Percentiles rank a stretch among this genome's conserved stretches.
Conservation (phyloP, 2,797 vertebrate genomes). For the Anguilla obscura region DNA sequence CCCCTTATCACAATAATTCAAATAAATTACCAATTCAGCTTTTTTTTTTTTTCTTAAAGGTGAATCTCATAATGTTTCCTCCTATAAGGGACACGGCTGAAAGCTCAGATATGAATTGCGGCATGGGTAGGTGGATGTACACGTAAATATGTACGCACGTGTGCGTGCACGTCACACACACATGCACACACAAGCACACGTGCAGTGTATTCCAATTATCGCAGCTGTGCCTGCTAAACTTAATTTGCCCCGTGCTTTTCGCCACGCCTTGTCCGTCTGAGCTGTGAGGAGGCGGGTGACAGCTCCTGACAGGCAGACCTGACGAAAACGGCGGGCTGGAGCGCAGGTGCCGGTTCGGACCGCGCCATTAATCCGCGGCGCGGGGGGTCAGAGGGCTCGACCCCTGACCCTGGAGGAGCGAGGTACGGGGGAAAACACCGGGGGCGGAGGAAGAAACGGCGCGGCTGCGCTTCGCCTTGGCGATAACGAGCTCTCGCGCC, state of each 20-base stretch:
- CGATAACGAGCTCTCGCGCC: background rate
- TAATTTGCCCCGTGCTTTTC: background rate
- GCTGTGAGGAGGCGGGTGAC: background rate
- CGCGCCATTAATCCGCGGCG: background rate
- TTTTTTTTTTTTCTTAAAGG: background rate
- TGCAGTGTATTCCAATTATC: constrained; percentile 33
- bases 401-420: background rate
- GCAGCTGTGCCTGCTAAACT: constrained; percentile 46
- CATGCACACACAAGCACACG: constrained; percentile 29
- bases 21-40: background rate
- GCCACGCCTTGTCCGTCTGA: background rate
- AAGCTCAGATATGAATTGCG: background rate
- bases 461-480: background rate
- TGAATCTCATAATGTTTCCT: background rate
- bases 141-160: constrained; percentile 20
- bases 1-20: background rate
- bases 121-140: background rate
- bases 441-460: background rate
- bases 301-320: background rate
- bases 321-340: background rate
- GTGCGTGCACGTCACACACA: constrained; percentile 6
- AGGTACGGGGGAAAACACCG: background rate
- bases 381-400: background rate
- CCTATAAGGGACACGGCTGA: background rate
- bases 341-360: background rate